phyloP scores from a whole-genome alignment of 2,888 invertebrate genomes.

The Agriopis leucophaearia region DNA sequence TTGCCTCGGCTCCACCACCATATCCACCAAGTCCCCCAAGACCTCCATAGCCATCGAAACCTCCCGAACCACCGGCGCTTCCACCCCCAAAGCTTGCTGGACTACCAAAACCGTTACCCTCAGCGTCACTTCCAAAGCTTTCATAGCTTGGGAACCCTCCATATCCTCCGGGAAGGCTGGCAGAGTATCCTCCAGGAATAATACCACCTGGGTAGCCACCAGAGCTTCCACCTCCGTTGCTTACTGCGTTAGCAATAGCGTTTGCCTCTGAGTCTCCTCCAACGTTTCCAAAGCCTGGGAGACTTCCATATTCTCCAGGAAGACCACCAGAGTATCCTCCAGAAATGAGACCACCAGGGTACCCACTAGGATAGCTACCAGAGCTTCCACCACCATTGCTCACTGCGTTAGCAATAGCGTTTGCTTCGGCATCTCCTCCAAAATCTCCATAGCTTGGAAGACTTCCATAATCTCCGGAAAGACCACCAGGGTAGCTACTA shows the following conservation, averaged over 20 bases:
- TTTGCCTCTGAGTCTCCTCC: constrained; percentile 34
- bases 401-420: not conserved
- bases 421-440: not conserved
- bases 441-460: not conserved
- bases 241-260: constrained; percentile 39
- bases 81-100: not conserved
- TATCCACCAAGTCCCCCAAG: constrained; percentile 18
- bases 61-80: not conserved
- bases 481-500: not conserved
- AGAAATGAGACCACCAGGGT: constrained; percentile 8
- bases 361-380: not conserved
- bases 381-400: not conserved
- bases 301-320: not conserved
- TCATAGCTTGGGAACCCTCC: not conserved
- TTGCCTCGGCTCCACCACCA: constrained; percentile 22
- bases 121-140: not conserved
- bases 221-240: constrained; percentile 36
- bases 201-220: constrained; percentile 15
- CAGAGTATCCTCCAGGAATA: constrained; percentile 3
- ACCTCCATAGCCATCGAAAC: not conserved
- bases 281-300: not conserved
- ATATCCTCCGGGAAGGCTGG: not conserved
- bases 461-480: not conserved
- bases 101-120: not conserved
- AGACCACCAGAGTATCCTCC: not conserved